Percentiles rank a stretch among this genome's conserved stretches.
These are phyloP conservation scores for Drosophila borealis DNA, from an alignment of 2,888 invertebrate species.

Conservation along the genomic window DNA sequence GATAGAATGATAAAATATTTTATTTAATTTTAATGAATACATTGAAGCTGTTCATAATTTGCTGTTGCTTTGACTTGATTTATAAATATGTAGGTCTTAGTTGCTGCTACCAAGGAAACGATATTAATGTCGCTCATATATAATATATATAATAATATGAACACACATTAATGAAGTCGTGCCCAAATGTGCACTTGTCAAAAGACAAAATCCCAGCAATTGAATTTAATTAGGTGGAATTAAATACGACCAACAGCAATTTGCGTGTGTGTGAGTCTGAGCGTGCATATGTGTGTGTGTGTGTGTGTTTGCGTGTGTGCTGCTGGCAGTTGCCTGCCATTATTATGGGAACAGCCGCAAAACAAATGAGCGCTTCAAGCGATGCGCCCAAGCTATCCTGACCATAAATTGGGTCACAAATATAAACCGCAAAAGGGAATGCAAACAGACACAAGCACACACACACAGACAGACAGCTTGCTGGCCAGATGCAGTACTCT, in stretches of 20 bases:
- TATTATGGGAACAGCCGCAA: constrained; percentile 58
- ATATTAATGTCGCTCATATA: too few species aligned
- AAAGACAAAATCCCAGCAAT: constrained; percentile 50
- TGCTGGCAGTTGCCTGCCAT: constrained; percentile 50
- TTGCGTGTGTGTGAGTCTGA: constrained; percentile 4
- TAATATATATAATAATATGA: background rate
- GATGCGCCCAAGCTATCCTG: constrained; percentile 28
- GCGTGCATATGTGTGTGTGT: constrained; percentile 21
- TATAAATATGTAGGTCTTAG: too few species aligned
- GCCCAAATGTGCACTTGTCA: constrained; percentile 18
- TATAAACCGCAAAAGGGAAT: constrained; percentile 53
- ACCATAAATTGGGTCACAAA: constrained; percentile 66
- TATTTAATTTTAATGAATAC: too few species aligned
- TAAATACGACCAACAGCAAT: constrained; percentile 32
- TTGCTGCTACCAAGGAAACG: too few species aligned
- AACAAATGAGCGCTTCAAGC: constrained; percentile 59
- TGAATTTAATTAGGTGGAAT: constrained; percentile 65
- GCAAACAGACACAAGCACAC: constrained; percentile 21
- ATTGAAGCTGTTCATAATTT: too few species aligned
- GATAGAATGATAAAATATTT: too few species aligned
- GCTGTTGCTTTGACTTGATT: too few species aligned
- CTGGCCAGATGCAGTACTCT: constrained; percentile 42
- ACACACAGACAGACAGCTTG: constrained; percentile 3
- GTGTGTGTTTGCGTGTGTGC: constrained; percentile 15
- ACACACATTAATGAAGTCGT: constrained; percentile 8